phyloP scores from a whole-genome alignment of 2,888 invertebrate species.

The Plagodis pulveraria region DNA sequence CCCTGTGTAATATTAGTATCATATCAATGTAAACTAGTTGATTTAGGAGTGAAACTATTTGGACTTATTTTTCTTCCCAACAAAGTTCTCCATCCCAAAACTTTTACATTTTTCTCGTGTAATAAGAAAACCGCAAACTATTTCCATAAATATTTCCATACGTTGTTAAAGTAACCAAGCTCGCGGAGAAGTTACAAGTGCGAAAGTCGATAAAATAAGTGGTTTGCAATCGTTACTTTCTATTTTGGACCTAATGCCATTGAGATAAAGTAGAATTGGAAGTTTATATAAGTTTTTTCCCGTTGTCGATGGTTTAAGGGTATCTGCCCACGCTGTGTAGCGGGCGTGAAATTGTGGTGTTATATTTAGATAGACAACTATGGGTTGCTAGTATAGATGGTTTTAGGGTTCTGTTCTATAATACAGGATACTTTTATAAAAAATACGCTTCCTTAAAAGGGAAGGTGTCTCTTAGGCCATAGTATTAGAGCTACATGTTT shows the following conservation, averaged over 20 bases:
- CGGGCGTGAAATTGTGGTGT: constrained; percentile 18
- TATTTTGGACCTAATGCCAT: constrained; percentile 11
- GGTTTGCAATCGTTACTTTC: constrained; percentile 10
- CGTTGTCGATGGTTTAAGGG: background rate
- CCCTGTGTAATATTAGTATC: too few species aligned
- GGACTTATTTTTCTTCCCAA: background rate
- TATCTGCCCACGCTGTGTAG: constrained; percentile 13
- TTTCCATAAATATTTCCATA: constrained; percentile 20
- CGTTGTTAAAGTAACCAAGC: constrained; percentile 11
- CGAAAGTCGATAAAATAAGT: constrained; percentile 25
- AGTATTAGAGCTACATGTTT: too few species aligned
- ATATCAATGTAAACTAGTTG: too few species aligned
- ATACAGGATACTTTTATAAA: background rate
- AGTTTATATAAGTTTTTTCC: constrained; percentile 1
- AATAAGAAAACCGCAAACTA: constrained; percentile 18
- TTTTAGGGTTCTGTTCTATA: background rate
- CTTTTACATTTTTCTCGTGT: constrained; percentile 12
- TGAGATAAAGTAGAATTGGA: constrained; percentile 5
- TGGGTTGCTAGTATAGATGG: background rate
- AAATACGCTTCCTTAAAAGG: too few species aligned
- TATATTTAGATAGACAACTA: constrained; percentile 4
- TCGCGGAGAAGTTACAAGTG: constrained; percentile 15
- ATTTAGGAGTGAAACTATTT: too few species aligned
- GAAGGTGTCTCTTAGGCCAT: too few species aligned
- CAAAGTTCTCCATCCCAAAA: constrained; percentile 5